Evolutionary conservation across 2,888 invertebrate species (phyloP).

Genomic region (Lasioglossum calceatum): DNA sequence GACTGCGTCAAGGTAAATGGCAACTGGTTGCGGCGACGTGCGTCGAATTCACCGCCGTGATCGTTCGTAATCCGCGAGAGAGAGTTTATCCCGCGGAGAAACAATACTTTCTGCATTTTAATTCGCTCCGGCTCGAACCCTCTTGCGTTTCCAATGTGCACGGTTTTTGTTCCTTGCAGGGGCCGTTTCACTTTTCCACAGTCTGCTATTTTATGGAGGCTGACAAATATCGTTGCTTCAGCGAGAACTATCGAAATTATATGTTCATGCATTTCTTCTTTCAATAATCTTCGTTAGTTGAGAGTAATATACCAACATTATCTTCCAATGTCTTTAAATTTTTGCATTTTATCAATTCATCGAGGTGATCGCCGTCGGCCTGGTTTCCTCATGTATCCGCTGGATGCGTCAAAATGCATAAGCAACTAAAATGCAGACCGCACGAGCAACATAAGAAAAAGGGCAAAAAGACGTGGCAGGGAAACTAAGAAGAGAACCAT

Average conservation of each 20-base stretch:
- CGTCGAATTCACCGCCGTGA: conserved; percentile 49
- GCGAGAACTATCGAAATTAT: background rate
- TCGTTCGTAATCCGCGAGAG: conserved; percentile 52
- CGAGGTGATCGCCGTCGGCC: too few species aligned
- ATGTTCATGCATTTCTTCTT: too few species aligned
- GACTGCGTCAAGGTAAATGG: conserved; percentile 62
- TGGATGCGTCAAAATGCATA: background rate
- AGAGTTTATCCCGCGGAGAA: background rate
- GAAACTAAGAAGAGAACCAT: background rate
- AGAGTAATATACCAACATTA: too few species aligned
- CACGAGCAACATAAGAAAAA: background rate
- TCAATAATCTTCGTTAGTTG: too few species aligned
- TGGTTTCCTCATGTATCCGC: background rate
- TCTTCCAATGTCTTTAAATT: too few species aligned
- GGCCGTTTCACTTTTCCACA: background rate
- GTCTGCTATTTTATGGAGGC: background rate
- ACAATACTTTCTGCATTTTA: background rate
- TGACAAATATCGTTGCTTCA: background rate
- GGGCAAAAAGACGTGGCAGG: background rate
- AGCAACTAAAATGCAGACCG: background rate
- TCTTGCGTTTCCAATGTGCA: background rate
- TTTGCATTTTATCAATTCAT: too few species aligned
- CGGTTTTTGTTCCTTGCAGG: background rate
- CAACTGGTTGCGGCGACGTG: conserved; percentile 64
- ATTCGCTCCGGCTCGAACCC: background rate